Evolutionary conservation across 2,888 invertebrate genomes (phyloP).

Genomic region (Mimachlamys varia): DNA sequence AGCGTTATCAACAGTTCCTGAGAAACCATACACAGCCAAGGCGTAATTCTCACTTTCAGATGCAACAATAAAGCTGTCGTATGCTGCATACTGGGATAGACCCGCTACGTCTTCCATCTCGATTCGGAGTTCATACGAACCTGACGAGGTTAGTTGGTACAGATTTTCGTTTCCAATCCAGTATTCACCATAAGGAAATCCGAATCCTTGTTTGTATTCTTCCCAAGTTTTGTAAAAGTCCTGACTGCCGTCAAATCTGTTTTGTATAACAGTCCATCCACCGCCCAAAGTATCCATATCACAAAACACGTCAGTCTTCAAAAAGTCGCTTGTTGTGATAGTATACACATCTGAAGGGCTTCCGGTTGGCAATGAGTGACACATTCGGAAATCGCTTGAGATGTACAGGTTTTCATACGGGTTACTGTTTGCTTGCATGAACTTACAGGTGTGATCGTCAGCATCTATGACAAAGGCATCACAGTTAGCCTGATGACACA

Average conservation of each 20-base stretch:
- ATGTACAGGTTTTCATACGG: background rate
- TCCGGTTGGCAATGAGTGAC: background rate
- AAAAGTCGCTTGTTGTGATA: background rate
- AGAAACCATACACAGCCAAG: background rate
- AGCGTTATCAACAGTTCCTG: background rate
- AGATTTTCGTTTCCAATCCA: conserved; percentile 9
- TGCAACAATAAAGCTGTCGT: background rate
- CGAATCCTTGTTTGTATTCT: conserved; percentile 3
- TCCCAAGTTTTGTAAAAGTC: background rate
- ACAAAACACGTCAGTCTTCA: background rate
- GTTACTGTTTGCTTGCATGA: background rate
- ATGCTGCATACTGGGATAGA: background rate
- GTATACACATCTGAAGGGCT: background rate
- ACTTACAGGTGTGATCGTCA: too few species aligned
- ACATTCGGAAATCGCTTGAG: background rate
- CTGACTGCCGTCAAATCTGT: background rate
- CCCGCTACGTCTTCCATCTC: background rate
- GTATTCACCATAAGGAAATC: background rate
- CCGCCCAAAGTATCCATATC: conserved; percentile 6
- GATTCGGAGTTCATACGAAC: background rate
- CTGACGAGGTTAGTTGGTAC: background rate
- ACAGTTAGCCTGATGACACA: background rate
- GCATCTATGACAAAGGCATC: background rate
- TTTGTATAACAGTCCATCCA: conserved; percentile 11
- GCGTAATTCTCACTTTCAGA: background rate